Evolutionary conservation across 2,888 invertebrate species (phyloP).

Genomic region (Apoda limacodes): DNA sequence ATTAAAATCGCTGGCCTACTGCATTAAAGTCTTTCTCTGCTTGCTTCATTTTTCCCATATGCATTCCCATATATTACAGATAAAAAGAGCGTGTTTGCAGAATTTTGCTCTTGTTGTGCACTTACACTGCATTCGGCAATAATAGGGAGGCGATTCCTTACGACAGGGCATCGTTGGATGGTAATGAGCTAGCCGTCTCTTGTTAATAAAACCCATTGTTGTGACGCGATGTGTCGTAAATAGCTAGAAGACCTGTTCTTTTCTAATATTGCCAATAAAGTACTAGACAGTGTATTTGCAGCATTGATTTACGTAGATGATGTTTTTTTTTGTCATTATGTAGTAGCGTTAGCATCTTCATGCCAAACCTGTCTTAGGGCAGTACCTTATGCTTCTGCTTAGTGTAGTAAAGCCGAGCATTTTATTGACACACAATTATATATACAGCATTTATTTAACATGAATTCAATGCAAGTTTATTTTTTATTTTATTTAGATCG

Average conservation of each 20-base stretch:
- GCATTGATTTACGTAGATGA: too few relatives aligned
- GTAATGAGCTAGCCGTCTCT: constrained; percentile 48
- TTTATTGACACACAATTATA: too few relatives aligned
- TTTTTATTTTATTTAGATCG: too few relatives aligned
- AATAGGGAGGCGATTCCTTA: constrained; percentile 46
- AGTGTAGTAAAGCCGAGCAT: too few relatives aligned
- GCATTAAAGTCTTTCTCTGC: too few relatives aligned
- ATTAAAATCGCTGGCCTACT: too few relatives aligned
- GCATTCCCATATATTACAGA: constrained; percentile 15
- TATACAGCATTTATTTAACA: too few relatives aligned
- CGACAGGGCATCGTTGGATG: constrained; percentile 40
- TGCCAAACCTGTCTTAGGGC: too few relatives aligned
- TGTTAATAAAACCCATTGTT: constrained; percentile 56
- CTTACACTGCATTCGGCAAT: constrained; percentile 36
- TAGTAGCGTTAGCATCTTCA: too few relatives aligned
- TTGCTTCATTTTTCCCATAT: background rate
- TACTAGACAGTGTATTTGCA: constrained; percentile 45
- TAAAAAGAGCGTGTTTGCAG: constrained; percentile 33
- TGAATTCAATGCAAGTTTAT: too few relatives aligned
- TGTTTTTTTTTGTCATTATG: too few relatives aligned
- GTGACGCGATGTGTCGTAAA: constrained; percentile 46
- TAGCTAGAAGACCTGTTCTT: constrained; percentile 37
- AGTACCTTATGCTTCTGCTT: too few relatives aligned
- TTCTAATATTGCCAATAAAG: constrained; percentile 55
- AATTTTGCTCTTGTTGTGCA: constrained; percentile 42